Conservation (phyloP, 2,888 invertebrate species). For the Ornithoptera priamus region DNA sequence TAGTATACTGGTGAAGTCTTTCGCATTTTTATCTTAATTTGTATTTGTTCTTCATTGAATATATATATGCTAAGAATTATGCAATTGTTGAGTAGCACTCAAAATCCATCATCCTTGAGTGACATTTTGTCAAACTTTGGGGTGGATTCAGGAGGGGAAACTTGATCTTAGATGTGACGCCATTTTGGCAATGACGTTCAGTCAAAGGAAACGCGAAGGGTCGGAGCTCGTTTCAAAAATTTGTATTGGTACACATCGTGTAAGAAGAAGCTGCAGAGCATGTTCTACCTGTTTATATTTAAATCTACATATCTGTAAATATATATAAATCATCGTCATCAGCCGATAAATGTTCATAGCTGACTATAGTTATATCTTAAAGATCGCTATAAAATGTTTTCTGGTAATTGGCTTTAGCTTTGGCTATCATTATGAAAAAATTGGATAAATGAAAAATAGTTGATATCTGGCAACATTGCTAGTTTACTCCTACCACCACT, state of each 20-base stretch:
- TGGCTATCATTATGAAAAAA: too few relatives aligned
- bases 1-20: neutral
- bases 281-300: too few relatives aligned
- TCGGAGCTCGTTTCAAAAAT: conserved; percentile 31
- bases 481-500: too few relatives aligned
- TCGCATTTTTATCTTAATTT: neutral
- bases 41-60: neutral
- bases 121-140: conserved; percentile 53
- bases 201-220: conserved; percentile 1
- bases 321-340: too few relatives aligned
- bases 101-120: conserved; percentile 45
- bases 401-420: too few relatives aligned
- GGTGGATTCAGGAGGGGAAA: conserved; percentile 47
- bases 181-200: conserved; percentile 43
- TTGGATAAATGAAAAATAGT: too few relatives aligned
- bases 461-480: too few relatives aligned
- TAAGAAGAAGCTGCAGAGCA: too few relatives aligned
- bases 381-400: too few relatives aligned
- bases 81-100: conserved; percentile 27
- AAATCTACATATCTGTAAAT: too few relatives aligned
- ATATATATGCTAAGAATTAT: conserved; percentile 8
- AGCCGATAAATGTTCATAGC: too few relatives aligned
- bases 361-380: too few relatives aligned
- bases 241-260: neutral
- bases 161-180: conserved; percentile 44